Base-by-base conservation (phyloP, 2,113 vertebrate genomes). In the Lutjanus erythropterus region DNA sequence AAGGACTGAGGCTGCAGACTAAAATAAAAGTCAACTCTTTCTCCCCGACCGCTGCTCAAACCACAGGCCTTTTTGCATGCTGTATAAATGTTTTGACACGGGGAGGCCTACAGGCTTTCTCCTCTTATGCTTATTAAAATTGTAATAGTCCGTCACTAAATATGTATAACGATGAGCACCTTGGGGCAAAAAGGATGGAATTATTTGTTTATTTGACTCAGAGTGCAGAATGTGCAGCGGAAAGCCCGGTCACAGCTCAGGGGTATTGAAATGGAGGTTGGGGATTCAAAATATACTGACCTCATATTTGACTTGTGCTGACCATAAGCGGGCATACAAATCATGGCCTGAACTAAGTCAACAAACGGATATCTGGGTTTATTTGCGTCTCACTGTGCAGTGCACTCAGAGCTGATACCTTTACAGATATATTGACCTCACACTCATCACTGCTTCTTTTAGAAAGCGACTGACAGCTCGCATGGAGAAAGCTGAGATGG, bases 51-150 rank as follows among this genome's bases (percentile, higher is more conserved):
- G 35, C 79, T 18, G 44, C n/a, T 67, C 27, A 56, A 86, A 89
- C 89, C 84, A 33, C 83, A 12, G 65, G 66, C 70, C 72, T 85
- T 86, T 78, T 81, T 83, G 55, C 66, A 81, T 47, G 66, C 86
- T 88, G 83, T 80, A 93, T 85, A 92, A 95, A 93, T 93, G 92
- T 94, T 95, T 93, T 83, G 82, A 92, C 91, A 77, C 59, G 59
- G 31, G 65, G 61, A 85, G 66, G 70, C 86, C 85, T 75, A 86
- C 83, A 71, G 74, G 65, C 78, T 84, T 85, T 90, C 85, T 77
- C 68, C 70, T 88, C 86, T 90, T 31, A 80, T 64, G 61, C 87
- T 86, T 89, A 84, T 90, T 94, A 89, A 93, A 91, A 83, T 46
- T 19, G 46, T 74, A 93, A 90, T 89, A 58, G 64, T 77, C 75